Base-by-base conservation (phyloP, 2,797 vertebrate genomes). In the Falco peregrinus region DNA sequence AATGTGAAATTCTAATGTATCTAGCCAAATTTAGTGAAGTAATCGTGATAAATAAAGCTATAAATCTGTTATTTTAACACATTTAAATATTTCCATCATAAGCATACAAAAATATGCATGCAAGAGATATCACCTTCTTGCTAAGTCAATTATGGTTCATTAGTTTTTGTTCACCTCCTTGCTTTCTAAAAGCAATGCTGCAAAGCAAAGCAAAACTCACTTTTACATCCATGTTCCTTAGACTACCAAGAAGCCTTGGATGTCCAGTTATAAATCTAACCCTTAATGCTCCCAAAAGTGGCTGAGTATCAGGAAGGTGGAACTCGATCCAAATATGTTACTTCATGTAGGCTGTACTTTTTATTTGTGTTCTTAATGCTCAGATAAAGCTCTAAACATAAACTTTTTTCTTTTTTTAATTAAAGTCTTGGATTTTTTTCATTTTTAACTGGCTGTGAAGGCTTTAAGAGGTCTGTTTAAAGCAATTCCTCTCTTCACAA, bases 81-180 rank as follows among this genome's bases (percentile, higher is more conserved):
- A 48, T 73, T 88, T 74, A 90, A 90, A 41, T 59, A 39, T 39
- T 59, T 65, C 31, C 11, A n/a, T 69, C 56, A 73, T 63, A 93
- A 87, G 35, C 60, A 77, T 0, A 83, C 54, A 51, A 84, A 93
- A 80, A 90, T 60, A 80, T 5, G 24, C 26, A 61, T 17, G 64
- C 53, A 69, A 50, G n/a, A 65, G 31, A 26, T 29, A 78, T 12
- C 43, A 70, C 65, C n/a, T 92, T 47, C 76, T 70, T 81, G 35
- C 71, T 79, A 82, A 78, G 60, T 76, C 54, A 91, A 48, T 59
- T 76, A 90, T 31, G 54, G 70, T 93, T 92, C 84, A 94, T 75
- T 43, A 43, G 19, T 50, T 80, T 80, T 56, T 35, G 68, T 84
- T 48, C 37, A 64, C 20, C 17, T n/a, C 29, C 78, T 39, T 79